phyloP scores from a whole-genome alignment of 2,797 vertebrate species.

The Micrastur ruficollis region DNA sequence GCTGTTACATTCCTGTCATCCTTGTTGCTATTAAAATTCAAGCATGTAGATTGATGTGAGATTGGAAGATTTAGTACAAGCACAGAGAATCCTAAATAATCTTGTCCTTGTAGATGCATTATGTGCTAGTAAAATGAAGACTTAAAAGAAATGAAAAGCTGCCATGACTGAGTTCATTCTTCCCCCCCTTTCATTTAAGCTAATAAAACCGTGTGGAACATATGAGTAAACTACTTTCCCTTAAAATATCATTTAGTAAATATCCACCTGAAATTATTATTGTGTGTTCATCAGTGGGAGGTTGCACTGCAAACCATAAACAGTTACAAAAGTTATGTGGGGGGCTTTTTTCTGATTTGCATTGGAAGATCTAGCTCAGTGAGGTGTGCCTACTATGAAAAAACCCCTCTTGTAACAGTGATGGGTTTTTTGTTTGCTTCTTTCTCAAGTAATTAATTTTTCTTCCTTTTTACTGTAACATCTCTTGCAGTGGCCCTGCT shows the following conservation, averaged over 20 bases:
- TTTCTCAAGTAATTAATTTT: not conserved
- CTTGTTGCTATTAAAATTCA: not conserved
- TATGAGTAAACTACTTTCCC: not conserved
- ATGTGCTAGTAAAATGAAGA: not conserved
- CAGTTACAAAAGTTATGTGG: not conserved
- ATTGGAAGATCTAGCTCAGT: not conserved
- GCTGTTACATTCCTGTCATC: not conserved
- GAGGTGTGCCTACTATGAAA: not conserved
- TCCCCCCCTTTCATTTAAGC: not conserved
- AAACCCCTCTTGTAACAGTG: not conserved
- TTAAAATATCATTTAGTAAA: not conserved
- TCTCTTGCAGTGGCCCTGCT: not conserved
- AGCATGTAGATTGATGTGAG: not conserved
- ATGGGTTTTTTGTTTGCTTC: not conserved
- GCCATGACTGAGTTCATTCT: not conserved
- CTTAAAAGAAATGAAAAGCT: not conserved
- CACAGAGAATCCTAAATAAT: not conserved
- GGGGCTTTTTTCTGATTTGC: not conserved
- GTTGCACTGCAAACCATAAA: not conserved
- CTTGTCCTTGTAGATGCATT: not conserved
- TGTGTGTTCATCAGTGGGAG: not conserved
- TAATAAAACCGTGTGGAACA: not conserved
- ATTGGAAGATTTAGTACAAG: not conserved
- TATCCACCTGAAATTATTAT: not conserved
- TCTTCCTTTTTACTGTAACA: not conserved